Conservation (phyloP, 2,888 invertebrate species). For the Drepana falcataria region DNA sequence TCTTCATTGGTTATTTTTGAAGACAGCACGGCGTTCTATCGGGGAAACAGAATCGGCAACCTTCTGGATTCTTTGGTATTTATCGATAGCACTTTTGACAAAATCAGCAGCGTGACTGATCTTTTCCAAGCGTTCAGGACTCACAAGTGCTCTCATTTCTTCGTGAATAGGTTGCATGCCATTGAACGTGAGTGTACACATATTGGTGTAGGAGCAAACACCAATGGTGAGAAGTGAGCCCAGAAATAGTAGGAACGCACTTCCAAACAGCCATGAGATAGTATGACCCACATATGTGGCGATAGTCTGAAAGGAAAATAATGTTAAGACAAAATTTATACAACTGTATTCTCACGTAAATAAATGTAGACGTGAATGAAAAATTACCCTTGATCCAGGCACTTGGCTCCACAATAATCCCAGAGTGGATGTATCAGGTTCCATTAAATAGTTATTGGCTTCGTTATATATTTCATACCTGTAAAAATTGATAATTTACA, state of each 20-base stretch:
- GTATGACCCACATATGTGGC: conserved; percentile 53
- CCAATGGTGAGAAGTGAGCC: conserved; percentile 62
- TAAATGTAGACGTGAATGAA: background rate
- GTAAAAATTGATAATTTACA: conserved; percentile 18
- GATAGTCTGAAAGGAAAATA: conserved; percentile 48
- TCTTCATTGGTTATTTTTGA: conserved; percentile 10
- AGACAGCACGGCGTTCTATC: conserved; percentile 42
- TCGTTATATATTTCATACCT: conserved; percentile 59
- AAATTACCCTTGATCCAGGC: conserved; percentile 57
- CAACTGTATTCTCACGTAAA: background rate
- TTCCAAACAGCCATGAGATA: conserved; percentile 57
- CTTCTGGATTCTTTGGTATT: conserved; percentile 73
- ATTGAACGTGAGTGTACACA: conserved; percentile 80
- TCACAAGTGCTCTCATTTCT: conserved; percentile 77
- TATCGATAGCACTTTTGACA: conserved; percentile 80
- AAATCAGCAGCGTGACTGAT: conserved; percentile 79
- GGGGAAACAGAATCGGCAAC: conserved; percentile 30
- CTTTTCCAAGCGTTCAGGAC: conserved; percentile 79
- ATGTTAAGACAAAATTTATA: background rate
- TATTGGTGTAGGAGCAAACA: conserved; percentile 80
- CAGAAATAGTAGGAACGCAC: conserved; percentile 70
- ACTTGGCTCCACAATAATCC: conserved; percentile 66
- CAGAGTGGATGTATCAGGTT: conserved; percentile 56
- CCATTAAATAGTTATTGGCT: conserved; percentile 43
- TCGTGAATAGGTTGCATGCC: conserved; percentile 80